A percentile compares a stretch with the other conserved stretches of the same genome.
phyloP scores from a whole-genome alignment of 2,797 vertebrate species.

The Myotis pilosus region DNA sequence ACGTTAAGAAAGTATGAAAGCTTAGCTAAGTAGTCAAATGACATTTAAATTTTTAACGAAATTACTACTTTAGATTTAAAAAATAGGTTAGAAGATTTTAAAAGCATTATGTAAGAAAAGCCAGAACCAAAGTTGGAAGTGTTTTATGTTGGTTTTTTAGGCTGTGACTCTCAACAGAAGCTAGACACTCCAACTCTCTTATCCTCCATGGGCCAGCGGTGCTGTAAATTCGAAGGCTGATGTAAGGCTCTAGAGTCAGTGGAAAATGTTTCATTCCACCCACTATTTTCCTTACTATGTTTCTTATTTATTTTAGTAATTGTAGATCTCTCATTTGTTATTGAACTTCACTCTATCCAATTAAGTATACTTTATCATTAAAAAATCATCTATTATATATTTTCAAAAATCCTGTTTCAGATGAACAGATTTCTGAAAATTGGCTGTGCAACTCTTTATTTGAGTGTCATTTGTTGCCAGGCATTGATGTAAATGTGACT shows the following conservation, averaged over 20 bases:
- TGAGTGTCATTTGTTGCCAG: constrained; percentile 68
- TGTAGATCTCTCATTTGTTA: neutral
- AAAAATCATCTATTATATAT: neutral
- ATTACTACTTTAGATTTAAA: neutral
- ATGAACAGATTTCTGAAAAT: neutral
- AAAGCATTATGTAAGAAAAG: neutral
- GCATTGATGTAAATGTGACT: constrained; percentile 86
- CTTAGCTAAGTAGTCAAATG: neutral
- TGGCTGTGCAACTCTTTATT: constrained; percentile 78
- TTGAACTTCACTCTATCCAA: neutral
- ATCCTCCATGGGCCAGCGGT: neutral
- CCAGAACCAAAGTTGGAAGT: neutral
- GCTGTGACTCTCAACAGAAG: neutral
- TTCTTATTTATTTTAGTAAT: neutral
- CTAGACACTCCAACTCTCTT: neutral
- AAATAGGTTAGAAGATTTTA: neutral
- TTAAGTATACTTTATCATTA: neutral
- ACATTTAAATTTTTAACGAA: neutral
- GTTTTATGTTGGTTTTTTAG: neutral
- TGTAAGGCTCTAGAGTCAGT: neutral
- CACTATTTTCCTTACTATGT: neutral
- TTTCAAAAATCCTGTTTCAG: neutral
- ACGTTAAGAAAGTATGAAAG: neutral
- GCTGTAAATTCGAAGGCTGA: neutral
- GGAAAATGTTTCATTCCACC: neutral